Conservation (phyloP, 1,140 invertebrate species). For the Stegodyphus mimosarum region DNA sequence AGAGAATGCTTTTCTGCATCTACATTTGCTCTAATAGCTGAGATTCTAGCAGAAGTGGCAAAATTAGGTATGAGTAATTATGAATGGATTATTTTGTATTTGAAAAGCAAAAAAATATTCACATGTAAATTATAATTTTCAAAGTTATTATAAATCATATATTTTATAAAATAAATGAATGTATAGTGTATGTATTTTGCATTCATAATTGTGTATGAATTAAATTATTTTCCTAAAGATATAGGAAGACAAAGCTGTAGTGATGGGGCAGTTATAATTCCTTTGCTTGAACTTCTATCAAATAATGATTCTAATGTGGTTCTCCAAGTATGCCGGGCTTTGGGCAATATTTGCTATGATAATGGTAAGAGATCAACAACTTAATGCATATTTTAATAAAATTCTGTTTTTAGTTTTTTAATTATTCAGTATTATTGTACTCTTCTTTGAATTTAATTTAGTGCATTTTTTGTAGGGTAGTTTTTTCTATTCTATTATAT, state of each 20-base stretch:
- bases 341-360: conserved; percentile 90
- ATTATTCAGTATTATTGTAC: too few species aligned
- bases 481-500: too few species aligned
- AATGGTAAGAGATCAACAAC: conserved; percentile 74
- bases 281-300: conserved; percentile 64
- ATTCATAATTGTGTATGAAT: neutral
- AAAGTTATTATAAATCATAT: too few species aligned
- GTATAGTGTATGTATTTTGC: too few species aligned
- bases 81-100: too few species aligned
- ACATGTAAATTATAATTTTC: too few species aligned
- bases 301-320: conserved; percentile 66
- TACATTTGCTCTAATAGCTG: conserved; percentile 63
- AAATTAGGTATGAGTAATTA: conserved; percentile 66
- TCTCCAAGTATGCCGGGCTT: conserved; percentile 79
- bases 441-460: too few species aligned
- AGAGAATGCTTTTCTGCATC: conserved; percentile 42
- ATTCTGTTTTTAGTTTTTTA: too few species aligned
- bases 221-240: conserved; percentile 63
- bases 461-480: too few species aligned
- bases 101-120: too few species aligned
- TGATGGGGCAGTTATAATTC: conserved; percentile 64
- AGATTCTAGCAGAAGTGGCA: conserved; percentile 67
- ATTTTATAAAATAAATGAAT: too few species aligned
- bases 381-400: too few species aligned
- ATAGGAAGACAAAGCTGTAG: conserved; percentile 65